Percentiles rank a stretch among this genome's conserved stretches.
Evolutionary conservation across 2,113 vertebrate species (phyloP).

Genomic region (Alethe diademata): DNA sequence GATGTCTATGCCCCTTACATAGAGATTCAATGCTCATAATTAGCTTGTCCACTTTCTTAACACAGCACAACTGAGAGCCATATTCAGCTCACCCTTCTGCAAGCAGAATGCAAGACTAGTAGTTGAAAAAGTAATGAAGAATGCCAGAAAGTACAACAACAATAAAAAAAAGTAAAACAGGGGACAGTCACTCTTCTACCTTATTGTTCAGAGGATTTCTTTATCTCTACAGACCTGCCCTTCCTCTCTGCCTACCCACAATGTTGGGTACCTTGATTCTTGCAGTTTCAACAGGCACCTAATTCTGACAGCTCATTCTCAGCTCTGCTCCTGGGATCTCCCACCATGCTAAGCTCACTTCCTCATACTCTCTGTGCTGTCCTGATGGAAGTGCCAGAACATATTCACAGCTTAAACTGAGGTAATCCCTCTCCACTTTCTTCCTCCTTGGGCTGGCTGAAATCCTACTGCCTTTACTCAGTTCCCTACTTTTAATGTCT

Average conservation of each 20-base stretch:
- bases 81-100: not conserved
- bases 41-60: not conserved
- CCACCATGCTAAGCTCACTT: not conserved
- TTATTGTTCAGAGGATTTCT: not conserved
- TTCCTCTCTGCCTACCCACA: not conserved
- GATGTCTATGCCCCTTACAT: not conserved
- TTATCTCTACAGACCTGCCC: not conserved
- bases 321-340: not conserved
- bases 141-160: not conserved
- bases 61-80: not conserved
- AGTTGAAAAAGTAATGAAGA: not conserved
- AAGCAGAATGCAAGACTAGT: not conserved
- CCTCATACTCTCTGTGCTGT: not conserved
- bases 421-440: not conserved
- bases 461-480: not conserved
- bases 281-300: not conserved
- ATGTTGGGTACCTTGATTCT: not conserved
- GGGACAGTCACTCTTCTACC: not conserved
- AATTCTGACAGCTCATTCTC: not conserved
- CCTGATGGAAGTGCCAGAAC: not conserved
- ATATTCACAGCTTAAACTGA: not conserved
- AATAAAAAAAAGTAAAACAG: not conserved
- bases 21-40: not conserved
- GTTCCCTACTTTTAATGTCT: not conserved
- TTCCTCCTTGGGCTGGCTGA: not conserved